Evolutionary conservation across 2,113 vertebrate genomes (phyloP).

Genomic region (Ageneiosus marmoratus): DNA sequence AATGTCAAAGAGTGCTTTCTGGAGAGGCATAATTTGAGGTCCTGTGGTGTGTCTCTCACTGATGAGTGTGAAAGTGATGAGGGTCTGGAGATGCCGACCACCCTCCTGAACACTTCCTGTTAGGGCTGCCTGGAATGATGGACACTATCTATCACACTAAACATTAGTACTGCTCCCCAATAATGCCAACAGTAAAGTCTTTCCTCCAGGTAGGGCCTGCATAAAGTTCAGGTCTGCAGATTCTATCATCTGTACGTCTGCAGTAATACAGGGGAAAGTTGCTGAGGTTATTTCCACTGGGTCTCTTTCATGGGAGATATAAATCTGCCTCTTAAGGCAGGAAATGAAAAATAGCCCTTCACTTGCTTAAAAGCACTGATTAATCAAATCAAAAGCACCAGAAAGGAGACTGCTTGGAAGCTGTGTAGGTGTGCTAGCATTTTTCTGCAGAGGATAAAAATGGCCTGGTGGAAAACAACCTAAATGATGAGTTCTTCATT

Average conservation of each 20-base stretch:
- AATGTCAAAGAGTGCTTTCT: slow-evolving; percentile 26
- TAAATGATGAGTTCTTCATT: not conserved
- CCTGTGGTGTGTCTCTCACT: slow-evolving; percentile 41
- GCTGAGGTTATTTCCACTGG: slow-evolving; percentile 70
- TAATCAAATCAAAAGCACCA: slow-evolving; percentile 62
- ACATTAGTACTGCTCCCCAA: slow-evolving; percentile 54
- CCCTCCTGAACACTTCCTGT: slow-evolving; percentile 67
- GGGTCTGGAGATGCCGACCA: slow-evolving; percentile 59
- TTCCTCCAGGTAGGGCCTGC: slow-evolving; percentile 50
- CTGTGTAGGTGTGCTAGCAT: not conserved
- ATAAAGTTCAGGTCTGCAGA: slow-evolving; percentile 56
- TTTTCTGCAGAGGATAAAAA: not conserved
- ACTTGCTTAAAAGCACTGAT: slow-evolving; percentile 59
- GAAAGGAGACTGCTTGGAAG: slow-evolving; percentile 1
- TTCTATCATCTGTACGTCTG: slow-evolving; percentile 43
- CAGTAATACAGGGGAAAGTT: slow-evolving; percentile 35
- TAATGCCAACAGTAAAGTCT: slow-evolving; percentile 47
- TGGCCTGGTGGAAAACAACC: not conserved
- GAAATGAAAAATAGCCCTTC: slow-evolving; percentile 70
- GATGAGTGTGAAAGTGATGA: slow-evolving; percentile 56
- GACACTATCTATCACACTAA: slow-evolving; percentile 58
- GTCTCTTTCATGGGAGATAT: slow-evolving; percentile 63
- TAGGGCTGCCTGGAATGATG: slow-evolving; percentile 50
- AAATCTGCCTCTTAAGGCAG: slow-evolving; percentile 64
- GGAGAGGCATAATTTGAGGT: slow-evolving; percentile 1